Evolutionary conservation across 2,113 vertebrate species (phyloP).

Genomic region (Rhineura floridana): DNA sequence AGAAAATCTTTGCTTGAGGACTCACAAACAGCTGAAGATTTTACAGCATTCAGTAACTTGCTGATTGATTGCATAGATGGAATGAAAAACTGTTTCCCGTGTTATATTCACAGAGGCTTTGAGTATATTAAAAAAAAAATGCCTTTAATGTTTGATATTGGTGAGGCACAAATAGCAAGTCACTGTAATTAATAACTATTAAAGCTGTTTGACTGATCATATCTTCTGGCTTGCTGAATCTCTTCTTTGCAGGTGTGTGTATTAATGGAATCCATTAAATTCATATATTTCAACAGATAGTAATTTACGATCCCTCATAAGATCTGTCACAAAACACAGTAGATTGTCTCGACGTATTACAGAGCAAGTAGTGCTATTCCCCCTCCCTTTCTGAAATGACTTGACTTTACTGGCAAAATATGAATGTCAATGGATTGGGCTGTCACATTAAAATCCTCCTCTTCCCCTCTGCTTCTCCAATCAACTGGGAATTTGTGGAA

Average conservation of each 20-base stretch:
- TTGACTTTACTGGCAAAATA: constrained; percentile 69
- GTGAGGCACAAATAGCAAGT: constrained; percentile 71
- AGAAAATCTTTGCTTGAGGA: constrained; percentile 16
- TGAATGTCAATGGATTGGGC: constrained; percentile 68
- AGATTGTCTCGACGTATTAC: constrained; percentile 75
- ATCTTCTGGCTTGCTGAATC: constrained; percentile 76
- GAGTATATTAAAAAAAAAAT: constrained; percentile 52
- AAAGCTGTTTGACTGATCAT: constrained; percentile 79
- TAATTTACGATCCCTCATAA: constrained; percentile 82
- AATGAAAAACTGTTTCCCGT: constrained; percentile 30
- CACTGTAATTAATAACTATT: constrained; percentile 82
- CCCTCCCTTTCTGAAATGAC: constrained; percentile 64
- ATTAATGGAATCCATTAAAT: constrained; percentile 84
- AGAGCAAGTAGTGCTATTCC: constrained; percentile 66
- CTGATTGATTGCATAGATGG: constrained; percentile 55
- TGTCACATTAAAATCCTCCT: constrained; percentile 42
- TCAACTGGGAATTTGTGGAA: constrained; percentile 55
- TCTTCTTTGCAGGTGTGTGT: constrained; percentile 76
- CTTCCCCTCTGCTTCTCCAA: constrained; percentile 24
- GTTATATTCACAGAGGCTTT: constrained; percentile 56
- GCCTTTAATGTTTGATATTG: constrained; percentile 59
- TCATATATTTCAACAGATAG: constrained; percentile 83
- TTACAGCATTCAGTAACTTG: constrained; percentile 34
- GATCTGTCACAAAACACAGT: constrained; percentile 79
- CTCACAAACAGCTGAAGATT: constrained; percentile 17